Conservation (phyloP, 92 coral and sea anemone species). For the Porites rus region DNA sequence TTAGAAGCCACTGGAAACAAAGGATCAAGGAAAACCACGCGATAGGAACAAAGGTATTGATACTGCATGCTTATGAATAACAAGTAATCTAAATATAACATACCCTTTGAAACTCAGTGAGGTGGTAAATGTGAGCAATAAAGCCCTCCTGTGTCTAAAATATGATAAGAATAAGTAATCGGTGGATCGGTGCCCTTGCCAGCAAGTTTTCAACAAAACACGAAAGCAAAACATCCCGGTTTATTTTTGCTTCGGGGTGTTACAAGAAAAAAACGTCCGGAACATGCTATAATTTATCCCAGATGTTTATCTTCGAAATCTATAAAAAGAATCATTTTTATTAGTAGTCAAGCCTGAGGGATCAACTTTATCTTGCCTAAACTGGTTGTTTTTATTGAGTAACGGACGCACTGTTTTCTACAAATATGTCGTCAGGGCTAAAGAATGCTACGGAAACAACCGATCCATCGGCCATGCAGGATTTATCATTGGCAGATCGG, state of each 20-base stretch:
- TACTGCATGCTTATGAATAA: conserved; percentile 14
- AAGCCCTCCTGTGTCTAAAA: conserved; percentile 35
- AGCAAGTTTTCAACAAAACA: conserved; percentile 13
- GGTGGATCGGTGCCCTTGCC: conserved; percentile 3
- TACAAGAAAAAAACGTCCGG: no score
- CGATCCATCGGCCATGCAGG: conserved; percentile 3
- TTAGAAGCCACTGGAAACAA: background rate
- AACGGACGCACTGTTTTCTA: conserved; percentile 1
- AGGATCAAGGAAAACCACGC: conserved; percentile 10
- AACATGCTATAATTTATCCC: no score
- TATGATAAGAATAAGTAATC: conserved; percentile 12
- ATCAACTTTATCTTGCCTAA: background rate
- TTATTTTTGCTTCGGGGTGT: no score
- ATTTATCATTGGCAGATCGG: conserved; percentile 15
- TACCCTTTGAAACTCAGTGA: conserved; percentile 20
- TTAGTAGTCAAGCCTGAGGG: background rate
- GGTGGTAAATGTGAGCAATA: conserved; percentile 21
- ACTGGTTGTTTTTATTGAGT: background rate
- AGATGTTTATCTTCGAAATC: no score
- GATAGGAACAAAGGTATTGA: conserved; percentile 13
- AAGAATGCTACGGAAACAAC: background rate
- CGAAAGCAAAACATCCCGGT: background rate
- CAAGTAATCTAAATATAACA: conserved; percentile 37
- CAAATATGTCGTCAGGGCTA: background rate
- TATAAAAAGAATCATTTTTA: background rate